Base-by-base conservation (phyloP, 2,888 invertebrate genomes). In the Drosophila yooni region DNA sequence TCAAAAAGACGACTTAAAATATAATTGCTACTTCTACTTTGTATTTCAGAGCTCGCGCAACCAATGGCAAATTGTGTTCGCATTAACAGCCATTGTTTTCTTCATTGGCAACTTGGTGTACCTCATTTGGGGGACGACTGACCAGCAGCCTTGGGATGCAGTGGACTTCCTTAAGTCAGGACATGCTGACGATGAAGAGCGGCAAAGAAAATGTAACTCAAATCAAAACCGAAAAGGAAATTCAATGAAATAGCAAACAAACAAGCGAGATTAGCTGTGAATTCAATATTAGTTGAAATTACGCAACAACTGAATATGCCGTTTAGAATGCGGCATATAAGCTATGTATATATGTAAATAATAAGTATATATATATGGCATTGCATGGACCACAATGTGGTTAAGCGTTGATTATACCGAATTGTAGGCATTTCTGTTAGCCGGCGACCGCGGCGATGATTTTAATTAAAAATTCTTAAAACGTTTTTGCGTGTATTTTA, bases 21-120 rank as follows among this genome's bases (percentile, higher is more conserved):
- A 27, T 10, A 40, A 29, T 7, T 36, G 33, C 5, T 3, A 6
- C 10, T 10, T 4, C 18, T 8, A 10, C 15, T 29, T 11, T 21
- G 5, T 29, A 18, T 59, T 1, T 60, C 64, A 92, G 92, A 58
- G 79, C 0, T 94, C 95, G 67, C 94, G 94, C 2, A 73, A 89
- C 1, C 95, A 96, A 88, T 97, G 97, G 97, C 94, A 95, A 73
- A 94, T 94, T 63, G 95, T 97, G 33, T 97, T 97, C 92, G 95
- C 95, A 86, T 93, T 90, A 54, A 79, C 97, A 0, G 95, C 96
- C 2, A 94, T 94, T 18, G 93, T 96, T 8, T 96, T 96, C 88
- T 94, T 96, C 74, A 90, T 95, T 36, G 95, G 96, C 3, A 96
- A 96, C 89, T 91, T 96, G 34, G 94, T 96, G 79, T 97, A 96